phyloP scores from a whole-genome alignment of 1,140 invertebrate species.

The Diabrotica virgifera region DNA sequence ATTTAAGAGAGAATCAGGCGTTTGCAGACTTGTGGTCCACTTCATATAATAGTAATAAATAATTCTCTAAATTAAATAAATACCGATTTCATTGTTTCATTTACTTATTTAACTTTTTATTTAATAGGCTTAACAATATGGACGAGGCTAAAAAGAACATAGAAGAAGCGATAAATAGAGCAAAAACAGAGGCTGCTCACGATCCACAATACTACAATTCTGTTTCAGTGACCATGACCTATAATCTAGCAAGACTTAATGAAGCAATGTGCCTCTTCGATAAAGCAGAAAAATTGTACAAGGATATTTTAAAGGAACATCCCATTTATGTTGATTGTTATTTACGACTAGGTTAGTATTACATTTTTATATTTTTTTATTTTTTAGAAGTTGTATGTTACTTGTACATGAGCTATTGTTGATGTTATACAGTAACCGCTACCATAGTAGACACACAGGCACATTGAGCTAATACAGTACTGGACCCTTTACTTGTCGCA shows the following conservation, averaged over 20 bases:
- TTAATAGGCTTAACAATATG: constrained; percentile 72
- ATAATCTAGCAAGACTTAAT: constrained; percentile 91
- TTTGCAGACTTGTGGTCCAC: too few species aligned
- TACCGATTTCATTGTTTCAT: too few species aligned
- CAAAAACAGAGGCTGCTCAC: constrained; percentile 75
- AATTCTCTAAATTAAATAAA: too few species aligned
- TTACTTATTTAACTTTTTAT: constrained; percentile 10
- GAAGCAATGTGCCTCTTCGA: constrained; percentile 93
- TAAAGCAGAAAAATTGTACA: constrained; percentile 95
- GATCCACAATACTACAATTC: constrained; percentile 95
- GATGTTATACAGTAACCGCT: too few species aligned
- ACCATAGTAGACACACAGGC: too few species aligned
- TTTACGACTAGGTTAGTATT: constrained; percentile 51
- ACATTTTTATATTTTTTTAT: too few species aligned
- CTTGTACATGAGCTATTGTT: too few species aligned
- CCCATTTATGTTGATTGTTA: constrained; percentile 99
- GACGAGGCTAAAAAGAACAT: constrained; percentile 82
- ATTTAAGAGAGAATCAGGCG: too few species aligned
- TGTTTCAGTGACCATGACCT: constrained; percentile 94
- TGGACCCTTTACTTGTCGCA: too few species aligned
- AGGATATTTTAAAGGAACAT: constrained; percentile 95
- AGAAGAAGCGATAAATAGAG: constrained; percentile 80
- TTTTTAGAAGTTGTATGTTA: too few species aligned
- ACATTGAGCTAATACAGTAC: too few species aligned
- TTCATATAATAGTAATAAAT: too few species aligned